Evolutionary conservation across 2,797 vertebrate species (phyloP).

Genomic region (Etheostoma nigrum): DNA sequence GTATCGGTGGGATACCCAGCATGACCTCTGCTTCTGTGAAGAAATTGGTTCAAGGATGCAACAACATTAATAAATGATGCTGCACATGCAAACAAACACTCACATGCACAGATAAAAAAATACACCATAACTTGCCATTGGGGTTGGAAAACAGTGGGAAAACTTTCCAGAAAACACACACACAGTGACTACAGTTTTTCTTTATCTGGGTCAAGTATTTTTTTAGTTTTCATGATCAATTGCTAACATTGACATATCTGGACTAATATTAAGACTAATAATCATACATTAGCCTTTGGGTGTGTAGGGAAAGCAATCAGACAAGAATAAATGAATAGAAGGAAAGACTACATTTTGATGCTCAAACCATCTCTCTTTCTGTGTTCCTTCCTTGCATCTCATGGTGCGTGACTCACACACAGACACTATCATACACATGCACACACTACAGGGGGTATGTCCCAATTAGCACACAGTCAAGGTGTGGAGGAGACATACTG

Average conservation of each 20-base stretch:
- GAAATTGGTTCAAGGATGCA: slow-evolving; percentile 69
- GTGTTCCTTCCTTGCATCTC: slow-evolving; percentile 23
- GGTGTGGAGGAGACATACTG: slow-evolving; percentile 70
- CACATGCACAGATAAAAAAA: slow-evolving; percentile 25
- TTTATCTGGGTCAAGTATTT: slow-evolving; percentile 52
- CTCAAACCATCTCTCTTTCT: slow-evolving; percentile 27
- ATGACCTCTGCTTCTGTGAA: slow-evolving; percentile 52
- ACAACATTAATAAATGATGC: slow-evolving; percentile 69
- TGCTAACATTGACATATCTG: neutral
- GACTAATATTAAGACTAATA: slow-evolving; percentile 16
- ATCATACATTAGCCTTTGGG: slow-evolving; percentile 26
- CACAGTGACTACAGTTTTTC: slow-evolving; percentile 20
- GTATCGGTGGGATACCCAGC: slow-evolving; percentile 53
- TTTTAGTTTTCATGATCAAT: slow-evolving; percentile 30
- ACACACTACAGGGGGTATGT: slow-evolving; percentile 68
- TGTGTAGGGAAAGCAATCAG: slow-evolving; percentile 2
- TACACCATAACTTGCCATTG: slow-evolving; percentile 21
- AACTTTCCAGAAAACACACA: slow-evolving; percentile 9
- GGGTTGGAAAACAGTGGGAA: slow-evolving; percentile 38
- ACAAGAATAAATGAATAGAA: neutral
- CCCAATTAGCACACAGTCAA: slow-evolving; percentile 78
- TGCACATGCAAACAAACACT: slow-evolving; percentile 18
- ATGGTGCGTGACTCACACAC: neutral
- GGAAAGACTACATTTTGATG: slow-evolving; percentile 9
- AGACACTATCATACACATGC: neutral